phyloP scores from a whole-genome alignment of 1,140 invertebrate species.

The Zaprionus vittiger region DNA sequence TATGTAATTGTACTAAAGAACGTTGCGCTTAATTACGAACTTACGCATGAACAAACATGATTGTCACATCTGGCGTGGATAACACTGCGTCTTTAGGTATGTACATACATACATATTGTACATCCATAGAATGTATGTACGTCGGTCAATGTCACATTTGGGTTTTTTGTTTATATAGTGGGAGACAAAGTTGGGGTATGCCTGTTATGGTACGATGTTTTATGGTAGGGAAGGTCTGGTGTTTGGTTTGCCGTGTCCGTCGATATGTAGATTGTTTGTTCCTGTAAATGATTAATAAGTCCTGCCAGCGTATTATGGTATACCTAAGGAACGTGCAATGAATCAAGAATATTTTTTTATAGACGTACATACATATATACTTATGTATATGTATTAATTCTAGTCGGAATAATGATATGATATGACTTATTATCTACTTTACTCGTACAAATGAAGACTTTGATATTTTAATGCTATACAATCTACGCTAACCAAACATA shows the following conservation, averaged over 20 bases:
- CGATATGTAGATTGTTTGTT: conserved; percentile 9
- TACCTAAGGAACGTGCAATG: neutral
- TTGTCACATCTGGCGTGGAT: conserved; percentile 82
- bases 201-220: neutral
- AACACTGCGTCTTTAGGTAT: conserved; percentile 76
- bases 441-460: too few relatives aligned
- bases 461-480: too few relatives aligned
- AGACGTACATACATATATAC: too few relatives aligned
- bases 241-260: neutral
- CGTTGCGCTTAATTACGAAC: conserved; percentile 21
- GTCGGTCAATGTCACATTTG: conserved; percentile 46
- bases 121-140: neutral
- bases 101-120: neutral
- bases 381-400: too few relatives aligned
- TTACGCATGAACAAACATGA: conserved; percentile 78
- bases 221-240: conserved; percentile 25
- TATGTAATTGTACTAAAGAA: conserved; percentile 13
- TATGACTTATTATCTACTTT: too few relatives aligned
- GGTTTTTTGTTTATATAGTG: conserved; percentile 26
- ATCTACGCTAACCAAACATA: too few relatives aligned
- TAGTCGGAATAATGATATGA: too few relatives aligned
- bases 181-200: neutral
- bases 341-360: neutral
- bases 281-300: conserved; percentile 6
- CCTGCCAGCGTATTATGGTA: neutral